Percentiles rank a stretch among this genome's conserved stretches.
phyloP scores from a whole-genome alignment of 2,888 invertebrate species.

The Theristus sp. region DNA sequence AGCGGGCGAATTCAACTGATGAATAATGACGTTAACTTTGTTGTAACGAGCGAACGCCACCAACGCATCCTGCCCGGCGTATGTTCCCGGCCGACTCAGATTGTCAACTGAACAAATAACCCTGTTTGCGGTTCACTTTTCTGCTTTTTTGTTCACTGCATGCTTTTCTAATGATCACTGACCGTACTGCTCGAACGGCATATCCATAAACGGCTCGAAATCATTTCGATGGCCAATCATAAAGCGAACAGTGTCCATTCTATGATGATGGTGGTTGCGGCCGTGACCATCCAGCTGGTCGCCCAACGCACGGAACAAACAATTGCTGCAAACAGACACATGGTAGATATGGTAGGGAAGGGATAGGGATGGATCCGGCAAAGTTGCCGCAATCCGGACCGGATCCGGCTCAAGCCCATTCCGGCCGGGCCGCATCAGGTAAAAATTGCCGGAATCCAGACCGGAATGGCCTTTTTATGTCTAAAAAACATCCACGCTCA shows the following conservation, averaged over 20 bases:
- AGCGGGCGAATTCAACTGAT: conserved; percentile 33
- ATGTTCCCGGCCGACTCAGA: conserved; percentile 34
- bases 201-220: conserved; percentile 38
- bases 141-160: too few relatives aligned
- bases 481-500: too few relatives aligned
- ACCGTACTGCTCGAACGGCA: conserved; percentile 36
- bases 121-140: too few relatives aligned
- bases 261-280: conserved; percentile 32
- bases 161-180: too few relatives aligned
- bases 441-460: too few relatives aligned
- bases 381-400: too few relatives aligned
- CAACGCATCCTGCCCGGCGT: conserved; percentile 39
- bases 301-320: conserved; percentile 37
- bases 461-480: too few relatives aligned
- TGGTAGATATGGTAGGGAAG: too few relatives aligned
- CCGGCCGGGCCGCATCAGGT: too few relatives aligned
- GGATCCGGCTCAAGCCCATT: too few relatives aligned
- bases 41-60: conserved; percentile 37
- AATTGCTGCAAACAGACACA: conserved; percentile 36
- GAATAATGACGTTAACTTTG: conserved; percentile 35
- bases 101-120: conserved; percentile 23
- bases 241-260: conserved; percentile 34
- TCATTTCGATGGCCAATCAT: conserved; percentile 33
- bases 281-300: conserved; percentile 37
- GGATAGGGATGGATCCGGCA: too few relatives aligned